These are phyloP conservation scores for Ligdia adustata DNA, from an alignment of 2,888 invertebrate genomes.

Conservation along the genomic window DNA sequence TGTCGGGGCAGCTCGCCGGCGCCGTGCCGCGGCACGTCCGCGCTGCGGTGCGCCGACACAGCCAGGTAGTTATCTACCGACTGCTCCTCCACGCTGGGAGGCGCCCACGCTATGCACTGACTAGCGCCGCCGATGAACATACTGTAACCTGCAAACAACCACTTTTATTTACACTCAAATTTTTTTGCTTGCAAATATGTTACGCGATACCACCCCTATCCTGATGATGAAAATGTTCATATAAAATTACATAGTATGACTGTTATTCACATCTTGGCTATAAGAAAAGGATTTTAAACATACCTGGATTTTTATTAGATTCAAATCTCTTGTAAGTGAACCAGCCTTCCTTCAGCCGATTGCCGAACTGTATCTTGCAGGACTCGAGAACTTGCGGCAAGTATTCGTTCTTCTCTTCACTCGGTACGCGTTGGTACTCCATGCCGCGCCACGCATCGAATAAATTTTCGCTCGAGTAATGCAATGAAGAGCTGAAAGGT, in stretches of 20 bases:
- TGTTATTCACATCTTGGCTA: too few species aligned
- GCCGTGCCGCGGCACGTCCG: slow-evolving; percentile 75
- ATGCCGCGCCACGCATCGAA: slow-evolving; percentile 65
- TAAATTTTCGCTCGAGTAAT: slow-evolving; percentile 56
- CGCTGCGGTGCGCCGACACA: slow-evolving; percentile 77
- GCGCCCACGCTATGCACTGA: slow-evolving; percentile 83
- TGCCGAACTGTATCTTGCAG: slow-evolving; percentile 69
- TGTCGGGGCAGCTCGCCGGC: slow-evolving; percentile 63
- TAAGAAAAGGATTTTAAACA: too few species aligned
- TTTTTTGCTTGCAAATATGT: too few species aligned
- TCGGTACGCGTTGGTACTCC: slow-evolving; percentile 57
- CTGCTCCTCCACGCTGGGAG: slow-evolving; percentile 33
- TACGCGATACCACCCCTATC: too few species aligned
- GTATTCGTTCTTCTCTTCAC: slow-evolving; percentile 66
- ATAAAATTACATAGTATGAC: too few species aligned
- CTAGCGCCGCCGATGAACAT: slow-evolving; percentile 84
- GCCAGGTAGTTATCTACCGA: slow-evolving; percentile 80
- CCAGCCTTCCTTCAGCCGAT: slow-evolving; percentile 30
- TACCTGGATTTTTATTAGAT: slow-evolving; percentile 34
- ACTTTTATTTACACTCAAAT: too few species aligned
- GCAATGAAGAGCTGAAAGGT: slow-evolving; percentile 56
- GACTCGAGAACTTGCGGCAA: slow-evolving; percentile 82
- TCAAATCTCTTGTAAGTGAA: slow-evolving; percentile 38
- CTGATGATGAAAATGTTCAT: too few species aligned
- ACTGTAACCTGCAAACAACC: slow-evolving; percentile 36